Evolutionary conservation across 1,140 invertebrate genomes (phyloP).

Genomic region (Vollenhovia emeryi): DNA sequence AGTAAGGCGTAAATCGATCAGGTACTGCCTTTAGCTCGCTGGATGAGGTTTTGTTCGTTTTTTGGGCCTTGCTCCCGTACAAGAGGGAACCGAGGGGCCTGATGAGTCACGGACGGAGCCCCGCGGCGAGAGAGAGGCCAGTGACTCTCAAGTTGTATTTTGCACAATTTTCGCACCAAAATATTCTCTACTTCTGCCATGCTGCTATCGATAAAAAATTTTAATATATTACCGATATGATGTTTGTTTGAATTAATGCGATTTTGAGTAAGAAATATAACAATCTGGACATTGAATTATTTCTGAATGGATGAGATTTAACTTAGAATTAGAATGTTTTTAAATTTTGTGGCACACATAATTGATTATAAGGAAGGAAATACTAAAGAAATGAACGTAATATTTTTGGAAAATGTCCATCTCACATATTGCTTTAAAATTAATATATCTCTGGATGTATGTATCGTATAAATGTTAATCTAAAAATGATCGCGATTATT

Average conservation of each 20-base stretch:
- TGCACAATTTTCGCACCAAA: constrained; percentile 17
- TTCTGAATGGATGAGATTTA: not conserved
- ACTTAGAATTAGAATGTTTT: not conserved
- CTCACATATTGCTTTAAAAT: not conserved
- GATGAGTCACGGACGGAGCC: constrained; percentile 85
- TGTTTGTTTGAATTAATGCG: too few species aligned
- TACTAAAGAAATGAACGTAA: not conserved
- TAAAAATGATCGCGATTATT: not conserved
- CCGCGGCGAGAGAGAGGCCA: constrained; percentile 80
- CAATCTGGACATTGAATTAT: not conserved
- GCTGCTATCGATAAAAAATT: not conserved
- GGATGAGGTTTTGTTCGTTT: constrained; percentile 82
- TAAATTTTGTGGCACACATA: not conserved
- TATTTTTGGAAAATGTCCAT: not conserved
- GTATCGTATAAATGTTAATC: not conserved
- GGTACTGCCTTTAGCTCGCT: constrained; percentile 79
- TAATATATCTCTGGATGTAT: not conserved
- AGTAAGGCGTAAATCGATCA: constrained; percentile 84
- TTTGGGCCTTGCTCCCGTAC: constrained; percentile 83
- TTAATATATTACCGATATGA: not conserved
- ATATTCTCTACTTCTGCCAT: not conserved
- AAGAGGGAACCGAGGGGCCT: constrained; percentile 84
- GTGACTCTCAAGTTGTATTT: constrained; percentile 76
- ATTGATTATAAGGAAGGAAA: not conserved
- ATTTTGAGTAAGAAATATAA: not conserved